These are phyloP conservation scores for Holacanthus passer DNA, from an alignment of 2,113 vertebrate genomes.

Conservation along the genomic window DNA sequence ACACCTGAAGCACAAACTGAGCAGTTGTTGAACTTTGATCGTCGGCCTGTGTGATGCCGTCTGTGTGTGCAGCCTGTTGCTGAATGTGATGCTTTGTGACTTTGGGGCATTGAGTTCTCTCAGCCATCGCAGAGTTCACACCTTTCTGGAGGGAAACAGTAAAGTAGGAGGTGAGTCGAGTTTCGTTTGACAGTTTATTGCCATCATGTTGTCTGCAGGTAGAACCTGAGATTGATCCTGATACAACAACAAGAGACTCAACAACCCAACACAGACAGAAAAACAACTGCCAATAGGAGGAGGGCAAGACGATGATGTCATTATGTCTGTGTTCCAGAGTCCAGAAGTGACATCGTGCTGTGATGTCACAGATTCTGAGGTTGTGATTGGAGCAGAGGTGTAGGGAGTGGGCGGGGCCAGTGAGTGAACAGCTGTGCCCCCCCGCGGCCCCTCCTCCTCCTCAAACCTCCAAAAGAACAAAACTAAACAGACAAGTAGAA, in stretches of 20 bases:
- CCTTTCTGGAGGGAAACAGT: neutral
- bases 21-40: too few relatives aligned
- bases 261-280: conserved; percentile 19
- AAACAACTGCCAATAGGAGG: conserved; percentile 44
- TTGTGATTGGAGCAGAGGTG: conserved; percentile 17
- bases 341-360: neutral
- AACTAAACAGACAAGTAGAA: conserved; percentile 13
- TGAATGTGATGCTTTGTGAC: neutral
- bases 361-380: conserved; percentile 42
- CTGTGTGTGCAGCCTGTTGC: neutral
- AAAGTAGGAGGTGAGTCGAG: neutral
- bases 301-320: conserved; percentile 45
- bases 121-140: neutral
- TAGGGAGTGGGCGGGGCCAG: conserved; percentile 25
- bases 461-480: conserved; percentile 21
- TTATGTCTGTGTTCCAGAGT: conserved; percentile 1
- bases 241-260: conserved; percentile 61
- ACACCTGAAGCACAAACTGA: too few relatives aligned
- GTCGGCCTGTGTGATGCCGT: too few relatives aligned
- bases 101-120: too few relatives aligned
- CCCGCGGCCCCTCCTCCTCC: neutral
- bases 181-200: conserved; percentile 67
- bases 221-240: conserved; percentile 71
- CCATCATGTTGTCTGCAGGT: conserved; percentile 65
- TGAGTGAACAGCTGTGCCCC: too few relatives aligned